Percentiles rank a stretch among this genome's conserved stretches.
Conservation (phyloP, 2,113 vertebrate species). For the Pteronura brasiliensis region DNA sequence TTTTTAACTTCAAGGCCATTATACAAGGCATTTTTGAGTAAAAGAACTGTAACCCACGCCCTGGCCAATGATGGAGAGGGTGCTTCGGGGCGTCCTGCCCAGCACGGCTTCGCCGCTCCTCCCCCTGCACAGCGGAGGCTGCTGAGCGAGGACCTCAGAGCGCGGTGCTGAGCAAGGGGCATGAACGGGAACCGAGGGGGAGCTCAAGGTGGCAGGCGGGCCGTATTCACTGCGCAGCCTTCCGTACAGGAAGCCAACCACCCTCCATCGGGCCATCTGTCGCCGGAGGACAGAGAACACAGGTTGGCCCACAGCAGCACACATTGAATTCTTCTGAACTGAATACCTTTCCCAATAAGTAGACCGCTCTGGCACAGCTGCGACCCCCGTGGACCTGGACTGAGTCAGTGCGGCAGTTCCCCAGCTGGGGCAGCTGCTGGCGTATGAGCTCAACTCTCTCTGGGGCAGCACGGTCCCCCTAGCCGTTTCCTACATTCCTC, state of each 20-base stretch:
- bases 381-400: background rate
- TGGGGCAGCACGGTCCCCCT: background rate
- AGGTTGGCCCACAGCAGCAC: background rate
- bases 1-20: background rate
- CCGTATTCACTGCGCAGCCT: background rate
- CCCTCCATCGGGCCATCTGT: background rate
- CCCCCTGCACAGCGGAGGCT: too few species aligned
- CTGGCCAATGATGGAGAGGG: background rate
- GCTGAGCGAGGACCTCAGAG: too few species aligned
- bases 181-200: too few species aligned
- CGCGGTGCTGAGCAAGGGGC: background rate
- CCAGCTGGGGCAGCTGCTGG: rapidly evolving
- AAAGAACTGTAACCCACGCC: background rate
- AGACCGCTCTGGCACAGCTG: background rate
- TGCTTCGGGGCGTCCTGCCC: background rate
- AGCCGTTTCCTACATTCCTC: background rate
- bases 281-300: background rate
- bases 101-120: too few species aligned
- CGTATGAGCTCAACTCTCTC: background rate
- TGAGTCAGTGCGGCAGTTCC: background rate
- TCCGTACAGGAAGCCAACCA: background rate
- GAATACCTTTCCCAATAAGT: background rate
- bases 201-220: too few species aligned
- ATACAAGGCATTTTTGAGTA: background rate
- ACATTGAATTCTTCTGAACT: too few species aligned